A percentile compares a stretch with the other conserved stretches of the same genome.
These are phyloP conservation scores for Eidolon helvum DNA, from an alignment of 2,113 vertebrate genomes.

Conservation along the genomic window DNA sequence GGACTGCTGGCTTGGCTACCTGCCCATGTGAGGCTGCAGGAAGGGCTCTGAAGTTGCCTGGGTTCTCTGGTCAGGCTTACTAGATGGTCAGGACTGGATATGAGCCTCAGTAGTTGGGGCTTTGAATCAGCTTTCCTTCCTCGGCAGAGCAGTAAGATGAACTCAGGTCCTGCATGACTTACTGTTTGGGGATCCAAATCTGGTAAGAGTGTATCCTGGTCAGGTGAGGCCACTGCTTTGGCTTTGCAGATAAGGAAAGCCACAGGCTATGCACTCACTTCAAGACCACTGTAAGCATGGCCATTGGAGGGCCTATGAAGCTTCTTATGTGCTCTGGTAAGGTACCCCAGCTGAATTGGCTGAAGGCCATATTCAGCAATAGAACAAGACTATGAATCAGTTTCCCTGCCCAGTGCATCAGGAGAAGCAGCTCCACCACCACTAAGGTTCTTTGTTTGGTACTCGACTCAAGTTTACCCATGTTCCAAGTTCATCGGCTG, in stretches of 20 bases:
- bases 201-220: not conserved
- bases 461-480: not conserved
- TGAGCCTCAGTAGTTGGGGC: not conserved
- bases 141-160: not conserved
- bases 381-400: not conserved
- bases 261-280: not conserved
- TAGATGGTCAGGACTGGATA: not conserved
- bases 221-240: not conserved
- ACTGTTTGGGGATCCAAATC: not conserved
- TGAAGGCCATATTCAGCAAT: not conserved
- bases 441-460: not conserved
- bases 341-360: not conserved
- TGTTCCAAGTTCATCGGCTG: not conserved
- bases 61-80: not conserved
- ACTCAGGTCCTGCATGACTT: not conserved
- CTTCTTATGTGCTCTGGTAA: not conserved
- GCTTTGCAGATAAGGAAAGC: not conserved
- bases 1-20: not conserved
- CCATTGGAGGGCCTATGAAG: not conserved
- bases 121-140: not conserved
- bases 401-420: not conserved
- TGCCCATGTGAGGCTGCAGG: not conserved
- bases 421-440: not conserved
- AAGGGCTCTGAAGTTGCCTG: not conserved
- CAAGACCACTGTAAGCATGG: not conserved